Conservation (phyloP, 2,888 invertebrate species). For the Chalcis sispes region DNA sequence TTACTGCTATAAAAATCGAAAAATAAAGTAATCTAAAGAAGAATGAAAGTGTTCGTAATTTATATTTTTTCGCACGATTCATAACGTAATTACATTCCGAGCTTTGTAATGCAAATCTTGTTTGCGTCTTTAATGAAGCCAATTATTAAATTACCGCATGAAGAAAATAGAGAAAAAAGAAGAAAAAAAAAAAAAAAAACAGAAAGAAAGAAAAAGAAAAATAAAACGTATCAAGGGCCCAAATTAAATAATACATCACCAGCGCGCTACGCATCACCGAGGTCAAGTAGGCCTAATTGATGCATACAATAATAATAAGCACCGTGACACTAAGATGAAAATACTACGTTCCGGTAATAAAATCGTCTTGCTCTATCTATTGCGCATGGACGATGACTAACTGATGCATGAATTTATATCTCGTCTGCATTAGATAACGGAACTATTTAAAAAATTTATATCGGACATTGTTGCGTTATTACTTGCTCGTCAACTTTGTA, state of each 20-base stretch:
- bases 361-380: too few relatives aligned
- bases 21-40: neutral
- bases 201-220: neutral
- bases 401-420: too few relatives aligned
- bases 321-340: slow-evolving; percentile 31
- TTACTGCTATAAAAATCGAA: too few relatives aligned
- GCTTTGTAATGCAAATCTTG: slow-evolving; percentile 51
- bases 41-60: slow-evolving; percentile 20
- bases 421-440: too few relatives aligned
- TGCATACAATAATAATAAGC: slow-evolving; percentile 55
- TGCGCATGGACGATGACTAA: too few relatives aligned
- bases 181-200: slow-evolving; percentile 14
- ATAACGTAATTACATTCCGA: slow-evolving; percentile 24
- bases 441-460: too few relatives aligned
- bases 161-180: neutral
- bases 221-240: neutral
- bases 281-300: slow-evolving; percentile 72
- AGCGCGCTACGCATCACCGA: slow-evolving; percentile 60
- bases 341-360: slow-evolving; percentile 49
- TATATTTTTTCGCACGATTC: slow-evolving; percentile 2
- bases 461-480: too few relatives aligned
- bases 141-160: slow-evolving; percentile 34
- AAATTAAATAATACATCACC: slow-evolving; percentile 4
- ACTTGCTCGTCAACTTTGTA: too few relatives aligned
- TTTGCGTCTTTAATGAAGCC: slow-evolving; percentile 24